phyloP scores from a whole-genome alignment of 30 jellyfish, hydroid and myxozoan species.

The Rhopilema esculentum region DNA sequence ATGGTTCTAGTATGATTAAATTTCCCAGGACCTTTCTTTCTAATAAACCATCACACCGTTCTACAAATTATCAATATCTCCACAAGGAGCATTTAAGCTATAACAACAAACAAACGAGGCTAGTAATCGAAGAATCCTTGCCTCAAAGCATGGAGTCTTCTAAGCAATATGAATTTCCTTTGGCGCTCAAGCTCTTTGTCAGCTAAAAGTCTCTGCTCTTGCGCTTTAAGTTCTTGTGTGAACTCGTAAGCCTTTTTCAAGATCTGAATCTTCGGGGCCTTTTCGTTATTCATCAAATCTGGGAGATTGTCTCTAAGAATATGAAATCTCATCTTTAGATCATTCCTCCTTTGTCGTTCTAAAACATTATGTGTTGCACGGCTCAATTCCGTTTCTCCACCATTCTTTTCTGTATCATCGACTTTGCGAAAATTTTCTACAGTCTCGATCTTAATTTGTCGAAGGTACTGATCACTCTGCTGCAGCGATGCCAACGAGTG shows the following conservation, averaged over 20 bases:
- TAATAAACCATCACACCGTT: not conserved
- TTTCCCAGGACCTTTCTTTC: not conserved
- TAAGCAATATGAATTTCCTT: constrained; percentile 72
- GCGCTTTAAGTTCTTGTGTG: constrained; percentile 77
- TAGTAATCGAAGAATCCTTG: constrained; percentile 71
- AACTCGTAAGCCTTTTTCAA: constrained; percentile 85
- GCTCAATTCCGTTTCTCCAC: constrained; percentile 68
- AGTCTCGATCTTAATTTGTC: constrained; percentile 40
- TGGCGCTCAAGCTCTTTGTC: constrained; percentile 93
- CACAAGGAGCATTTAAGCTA: not conserved
- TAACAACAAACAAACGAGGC: not conserved
- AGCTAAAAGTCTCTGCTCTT: constrained; percentile 88
- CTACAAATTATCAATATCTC: not conserved
- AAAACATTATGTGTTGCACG: constrained; percentile 97
- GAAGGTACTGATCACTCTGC: constrained; percentile 65
- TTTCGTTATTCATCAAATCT: constrained; percentile 82
- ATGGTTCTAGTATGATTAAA: not conserved
- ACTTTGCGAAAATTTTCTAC: constrained; percentile 44
- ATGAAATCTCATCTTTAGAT: constrained; percentile 90
- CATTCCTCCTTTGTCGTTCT: constrained; percentile 95
- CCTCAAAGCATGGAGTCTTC: constrained; percentile 74
- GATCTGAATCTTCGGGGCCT: constrained; percentile 96
- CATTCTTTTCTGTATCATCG: constrained; percentile 43
- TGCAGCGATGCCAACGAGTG: constrained; percentile 53
- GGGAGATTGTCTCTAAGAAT: constrained; percentile 91